Base-by-base conservation (phyloP, 1,140 invertebrate genomes). In the Drosophila seguyi region DNA sequence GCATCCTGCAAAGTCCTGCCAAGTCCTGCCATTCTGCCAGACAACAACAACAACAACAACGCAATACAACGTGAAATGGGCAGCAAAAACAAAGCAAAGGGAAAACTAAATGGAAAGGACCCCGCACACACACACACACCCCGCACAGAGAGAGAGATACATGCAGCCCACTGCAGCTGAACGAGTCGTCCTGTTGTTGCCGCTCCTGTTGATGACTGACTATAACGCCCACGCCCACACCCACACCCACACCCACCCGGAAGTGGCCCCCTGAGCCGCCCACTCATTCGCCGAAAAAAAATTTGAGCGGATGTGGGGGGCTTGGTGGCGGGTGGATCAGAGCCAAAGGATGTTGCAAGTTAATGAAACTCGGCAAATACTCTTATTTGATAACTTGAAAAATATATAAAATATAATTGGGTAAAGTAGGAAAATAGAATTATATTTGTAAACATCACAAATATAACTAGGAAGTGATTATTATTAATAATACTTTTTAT, bases 81-180 rank as follows among this genome's bases (percentile, higher is more conserved):
- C 8, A n/a, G 29, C n/a, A 34, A 75, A 75, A 50, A 38, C 29
- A 74, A 45, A 47, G 38, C n/a, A 36, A 42, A 56, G 16, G 52
- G 29, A 63, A 62, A 75, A 75, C 71, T 75, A 65, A 57, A 47
- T 55, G 52, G 27, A 52, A 75, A 66, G 59, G 45, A 41, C 62
- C 72, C 18, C 20, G 18, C 39, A 34, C 41, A 41, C 13, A 45
- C 69, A 29, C 47, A 56, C 29, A 52, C 48, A 29, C 52, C 47
- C 52, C 29, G 47, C 48, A 29, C 52, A 50, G n/a, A 16, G 25
- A 44, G 25, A 52, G 57, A 69, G 56, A 75, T 42, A 65, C 60
- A 58, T 74, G 74, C 81, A 75, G 34, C 53, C 67, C 56, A 47
- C n/a, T 86, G 83, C 82, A 86, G 79, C 80, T 82, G 74, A 82